Conservation (phyloP, 2,113 vertebrate species). For the Promerops cafer region DNA sequence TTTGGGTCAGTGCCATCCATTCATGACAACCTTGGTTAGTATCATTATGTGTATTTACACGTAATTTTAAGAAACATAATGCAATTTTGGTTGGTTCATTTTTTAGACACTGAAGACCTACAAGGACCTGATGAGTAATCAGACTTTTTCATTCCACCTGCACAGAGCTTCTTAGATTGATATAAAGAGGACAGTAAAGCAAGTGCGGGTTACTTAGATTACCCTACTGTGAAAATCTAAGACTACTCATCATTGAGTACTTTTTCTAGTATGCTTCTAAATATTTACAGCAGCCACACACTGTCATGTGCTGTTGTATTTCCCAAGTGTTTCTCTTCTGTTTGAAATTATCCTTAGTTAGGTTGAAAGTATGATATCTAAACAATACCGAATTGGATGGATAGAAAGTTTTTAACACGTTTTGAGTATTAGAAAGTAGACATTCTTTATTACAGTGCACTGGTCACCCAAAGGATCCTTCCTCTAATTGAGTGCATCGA, state of each 20-base stretch:
- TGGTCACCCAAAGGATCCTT: background rate
- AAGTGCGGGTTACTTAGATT: background rate
- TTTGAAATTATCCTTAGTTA: background rate
- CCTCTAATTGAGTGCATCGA: background rate
- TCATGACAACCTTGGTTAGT: background rate
- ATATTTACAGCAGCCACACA: background rate
- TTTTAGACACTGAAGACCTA: background rate
- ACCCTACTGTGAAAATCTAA: background rate
- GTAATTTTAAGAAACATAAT: background rate
- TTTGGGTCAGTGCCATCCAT: background rate
- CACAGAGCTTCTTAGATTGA: background rate
- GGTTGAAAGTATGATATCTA: background rate
- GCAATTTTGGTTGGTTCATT: background rate
- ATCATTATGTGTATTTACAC: background rate
- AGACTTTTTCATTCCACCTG: background rate
- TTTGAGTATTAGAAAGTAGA: background rate
- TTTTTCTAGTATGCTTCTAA: background rate
- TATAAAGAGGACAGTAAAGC: background rate
- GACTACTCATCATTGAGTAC: accelerated
- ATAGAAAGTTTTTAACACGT: background rate
- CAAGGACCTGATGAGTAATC: background rate
- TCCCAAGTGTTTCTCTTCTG: background rate
- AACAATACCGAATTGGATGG: background rate
- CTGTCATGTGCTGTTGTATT: background rate
- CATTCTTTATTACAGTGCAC: background rate